phyloP scores from a whole-genome alignment of 1,140 invertebrate species.

The Euura lappo region DNA sequence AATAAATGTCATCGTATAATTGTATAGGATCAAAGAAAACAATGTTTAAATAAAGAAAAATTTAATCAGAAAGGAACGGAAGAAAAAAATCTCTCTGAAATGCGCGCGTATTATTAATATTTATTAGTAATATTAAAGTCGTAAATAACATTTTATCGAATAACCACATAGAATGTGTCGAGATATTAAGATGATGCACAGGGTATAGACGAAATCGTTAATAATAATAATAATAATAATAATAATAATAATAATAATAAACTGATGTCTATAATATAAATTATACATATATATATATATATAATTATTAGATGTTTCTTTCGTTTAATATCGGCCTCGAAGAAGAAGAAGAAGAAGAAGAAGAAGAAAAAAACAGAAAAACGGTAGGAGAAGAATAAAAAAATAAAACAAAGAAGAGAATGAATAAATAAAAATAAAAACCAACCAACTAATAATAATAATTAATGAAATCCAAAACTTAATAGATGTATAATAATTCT shows the following conservation, averaged over 20 bases:
- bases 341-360: conserved; percentile 25
- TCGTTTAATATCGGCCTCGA: conserved; percentile 58
- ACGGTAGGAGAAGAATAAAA: conserved; percentile 15
- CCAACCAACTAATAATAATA: conserved; percentile 51
- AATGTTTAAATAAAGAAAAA: too few relatives aligned
- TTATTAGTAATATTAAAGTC: conserved; percentile 23
- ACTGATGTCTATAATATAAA: conserved; percentile 48
- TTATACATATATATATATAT: conserved; percentile 51
- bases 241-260: conserved; percentile 21
- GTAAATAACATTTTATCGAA: conserved; percentile 52
- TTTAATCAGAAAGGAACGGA: too few relatives aligned
- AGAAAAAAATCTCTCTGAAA: too few relatives aligned
- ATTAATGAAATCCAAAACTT: conserved; percentile 44
- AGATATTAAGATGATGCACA: conserved; percentile 60
- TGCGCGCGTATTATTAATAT: conserved; percentile 1
- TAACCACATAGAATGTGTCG: conserved; percentile 56
- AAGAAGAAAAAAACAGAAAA: conserved; percentile 16
- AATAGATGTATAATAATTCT: conserved; percentile 34
- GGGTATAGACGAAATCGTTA: conserved; percentile 62
- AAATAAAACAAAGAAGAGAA: conserved; percentile 29
- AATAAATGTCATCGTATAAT: too few relatives aligned
- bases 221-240: conserved; percentile 25
- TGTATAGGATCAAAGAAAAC: too few relatives aligned
- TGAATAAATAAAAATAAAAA: conserved; percentile 32
- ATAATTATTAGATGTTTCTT: conserved; percentile 56